Conservation (phyloP, 2,888 invertebrate species). For the Drepanosiphum platanoidis region DNA sequence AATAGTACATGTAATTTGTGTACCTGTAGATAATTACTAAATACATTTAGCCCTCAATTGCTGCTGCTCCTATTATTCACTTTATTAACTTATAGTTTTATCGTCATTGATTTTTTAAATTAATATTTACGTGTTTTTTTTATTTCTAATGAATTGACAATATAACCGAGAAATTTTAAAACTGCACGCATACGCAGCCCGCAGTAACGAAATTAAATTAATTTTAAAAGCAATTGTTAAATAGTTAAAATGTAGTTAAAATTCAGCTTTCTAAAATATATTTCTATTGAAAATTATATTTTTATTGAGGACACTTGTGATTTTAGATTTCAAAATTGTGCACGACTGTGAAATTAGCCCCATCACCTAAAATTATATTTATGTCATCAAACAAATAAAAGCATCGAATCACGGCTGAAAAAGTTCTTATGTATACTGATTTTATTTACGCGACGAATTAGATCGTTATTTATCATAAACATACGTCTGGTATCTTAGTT, state of each 20-base stretch:
- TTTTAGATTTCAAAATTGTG: no score
- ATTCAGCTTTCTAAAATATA: not conserved
- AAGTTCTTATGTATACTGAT: no score
- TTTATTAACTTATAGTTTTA: not conserved
- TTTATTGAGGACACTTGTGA: not conserved
- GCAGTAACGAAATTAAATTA: not conserved
- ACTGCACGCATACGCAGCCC: no score
- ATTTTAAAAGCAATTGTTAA: not conserved
- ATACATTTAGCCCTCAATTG: not conserved
- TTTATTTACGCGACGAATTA: no score
- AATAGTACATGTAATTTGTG: no score
- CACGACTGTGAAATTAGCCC: no score
- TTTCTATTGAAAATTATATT: slow-evolving; percentile 3
- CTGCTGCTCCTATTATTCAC: no score
- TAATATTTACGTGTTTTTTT: not conserved
- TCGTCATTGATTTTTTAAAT: not conserved
- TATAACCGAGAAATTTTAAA: not conserved
- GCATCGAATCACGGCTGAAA: no score
- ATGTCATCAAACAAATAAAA: no score
- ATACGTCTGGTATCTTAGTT: no score
- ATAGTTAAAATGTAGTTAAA: not conserved
- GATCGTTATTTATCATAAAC: no score
- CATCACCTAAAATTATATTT: no score
- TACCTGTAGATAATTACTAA: not conserved
- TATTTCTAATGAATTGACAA: not conserved